A percentile compares a stretch with the other conserved stretches of the same genome.
phyloP scores from a whole-genome alignment of 2,888 invertebrate genomes.

The Sclerodermus sp. region DNA sequence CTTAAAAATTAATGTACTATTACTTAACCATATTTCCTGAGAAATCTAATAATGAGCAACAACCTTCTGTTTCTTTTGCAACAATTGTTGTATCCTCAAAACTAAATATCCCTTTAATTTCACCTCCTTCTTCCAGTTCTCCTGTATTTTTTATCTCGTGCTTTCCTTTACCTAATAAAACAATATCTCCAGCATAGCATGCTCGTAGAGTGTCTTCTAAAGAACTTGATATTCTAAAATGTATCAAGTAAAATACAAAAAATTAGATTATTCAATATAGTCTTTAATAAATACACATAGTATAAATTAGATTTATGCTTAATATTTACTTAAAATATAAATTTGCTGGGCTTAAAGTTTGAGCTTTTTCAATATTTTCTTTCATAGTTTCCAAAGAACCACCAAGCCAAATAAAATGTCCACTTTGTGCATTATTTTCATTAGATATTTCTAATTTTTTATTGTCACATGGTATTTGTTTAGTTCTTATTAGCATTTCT shows the following conservation, averaged over 20 bases:
- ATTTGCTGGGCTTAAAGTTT: conserved; percentile 51
- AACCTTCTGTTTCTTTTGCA: conserved; percentile 59
- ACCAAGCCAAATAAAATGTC: conserved; percentile 58
- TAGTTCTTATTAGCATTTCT: conserved; percentile 49
- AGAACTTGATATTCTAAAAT: conserved; percentile 41
- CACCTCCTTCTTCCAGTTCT: conserved; percentile 61
- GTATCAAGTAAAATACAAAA: not conserved
- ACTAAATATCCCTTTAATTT: conserved; percentile 49
- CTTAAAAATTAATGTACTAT: not conserved
- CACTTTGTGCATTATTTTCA: conserved; percentile 28
- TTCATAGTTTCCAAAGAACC: conserved; percentile 59
- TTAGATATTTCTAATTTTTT: conserved; percentile 28
- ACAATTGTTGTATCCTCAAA: conserved; percentile 48
- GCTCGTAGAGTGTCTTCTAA: conserved; percentile 55
- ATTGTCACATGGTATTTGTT: conserved; percentile 33
- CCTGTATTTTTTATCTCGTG: conserved; percentile 61
- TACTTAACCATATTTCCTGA: conserved; percentile 41
- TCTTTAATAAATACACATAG: conserved; percentile 4
- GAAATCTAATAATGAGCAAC: conserved; percentile 61
- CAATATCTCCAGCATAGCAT: conserved; percentile 57
- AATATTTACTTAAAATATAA: conserved; percentile 53
- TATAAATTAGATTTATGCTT: not conserved
- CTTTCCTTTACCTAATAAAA: conserved; percentile 60
- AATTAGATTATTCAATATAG: too few relatives aligned
- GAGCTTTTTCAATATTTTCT: conserved; percentile 55